Evolutionary conservation across 2,888 invertebrate species (phyloP), one percentile per base, ranked within the genome.

Genomic region (Acanthosepion lycidas): DNA sequence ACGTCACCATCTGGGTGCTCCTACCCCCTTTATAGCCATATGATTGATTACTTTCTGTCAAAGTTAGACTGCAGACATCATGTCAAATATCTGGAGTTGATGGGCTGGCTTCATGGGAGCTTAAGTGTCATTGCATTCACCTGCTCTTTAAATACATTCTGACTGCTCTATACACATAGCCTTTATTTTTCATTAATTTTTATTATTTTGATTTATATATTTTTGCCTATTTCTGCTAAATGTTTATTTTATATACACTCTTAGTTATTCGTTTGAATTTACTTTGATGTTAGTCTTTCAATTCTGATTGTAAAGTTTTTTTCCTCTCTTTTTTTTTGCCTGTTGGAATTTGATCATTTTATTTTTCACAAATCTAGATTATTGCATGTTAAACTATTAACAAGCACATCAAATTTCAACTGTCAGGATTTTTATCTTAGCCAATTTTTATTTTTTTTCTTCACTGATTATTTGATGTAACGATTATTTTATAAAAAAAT

Each of bases 11-110:
- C n/a, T 78, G 78, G n/a, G n/a, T 78, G 78, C 78, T n/a, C 78
- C 78, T 18, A n/a, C n/a, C 78, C n/a, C 18, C n/a, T 78, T 78
- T 78, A 78, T 78, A 78, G 33, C n/a, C 78, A 12, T 15, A 78
- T 78, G 78, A 78, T 78, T 78, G 78, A 78, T 78, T 78, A n/a
- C 78, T 6, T 78, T 78, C 78, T 78, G 78, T 78, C 78, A 78
- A n/a, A 78, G 78, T 78, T 78, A 78, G 78, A 78, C 78, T 78
- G 78, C 78, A 78, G 78, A 78, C 78, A 78, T 78, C 78, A 78
- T 78, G 78, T 78, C 78, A 78, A 33, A 78, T 78, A 78, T 78
- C 78, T 78, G 78, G 78, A 33, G 78, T 78, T 78, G 78, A 78
- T 78, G 78, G 78, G 78, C 78, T 33, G 78, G 78, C 78, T 78